A percentile compares a stretch with the other conserved stretches of the same genome.
phyloP scores from a whole-genome alignment of 1,140 invertebrate genomes.

The Nephila pilipes region DNA sequence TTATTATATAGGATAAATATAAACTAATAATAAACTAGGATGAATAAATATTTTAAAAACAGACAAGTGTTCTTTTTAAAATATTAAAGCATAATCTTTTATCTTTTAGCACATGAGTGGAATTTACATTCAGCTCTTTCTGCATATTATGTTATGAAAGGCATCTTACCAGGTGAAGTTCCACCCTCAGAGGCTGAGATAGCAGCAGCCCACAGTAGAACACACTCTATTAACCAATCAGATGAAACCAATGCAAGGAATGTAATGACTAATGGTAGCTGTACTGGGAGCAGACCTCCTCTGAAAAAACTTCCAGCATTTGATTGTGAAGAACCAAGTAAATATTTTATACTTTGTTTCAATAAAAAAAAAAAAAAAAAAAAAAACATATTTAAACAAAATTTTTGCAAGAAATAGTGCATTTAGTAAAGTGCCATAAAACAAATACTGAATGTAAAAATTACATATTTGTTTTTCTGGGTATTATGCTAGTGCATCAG shows the following conservation, averaged over 20 bases:
- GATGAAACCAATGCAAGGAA: not conserved
- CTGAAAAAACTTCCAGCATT: conserved; percentile 60
- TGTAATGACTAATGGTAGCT: not conserved
- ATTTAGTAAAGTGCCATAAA: no score
- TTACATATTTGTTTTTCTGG: no score
- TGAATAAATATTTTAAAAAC: no score
- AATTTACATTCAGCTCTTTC: conserved; percentile 78
- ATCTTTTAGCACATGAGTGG: conserved; percentile 79
- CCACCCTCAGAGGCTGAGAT: conserved; percentile 53
- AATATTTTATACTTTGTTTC: not conserved
- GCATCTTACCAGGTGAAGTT: conserved; percentile 69
- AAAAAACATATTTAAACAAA: no score
- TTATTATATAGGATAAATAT: no score
- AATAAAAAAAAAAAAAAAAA: no score
- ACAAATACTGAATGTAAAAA: no score
- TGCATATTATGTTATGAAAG: conserved; percentile 79
- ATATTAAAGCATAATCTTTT: not conserved
- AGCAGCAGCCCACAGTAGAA: not conserved
- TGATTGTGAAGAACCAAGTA: conserved; percentile 58
- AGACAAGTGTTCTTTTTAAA: not conserved
- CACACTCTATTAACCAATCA: not conserved
- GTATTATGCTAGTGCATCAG: no score
- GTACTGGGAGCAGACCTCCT: conserved; percentile 24
- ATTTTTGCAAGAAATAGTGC: no score
- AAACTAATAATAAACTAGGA: no score